phyloP scores from a whole-genome alignment of 1,140 invertebrate genomes.

The Magallana angulata region DNA sequence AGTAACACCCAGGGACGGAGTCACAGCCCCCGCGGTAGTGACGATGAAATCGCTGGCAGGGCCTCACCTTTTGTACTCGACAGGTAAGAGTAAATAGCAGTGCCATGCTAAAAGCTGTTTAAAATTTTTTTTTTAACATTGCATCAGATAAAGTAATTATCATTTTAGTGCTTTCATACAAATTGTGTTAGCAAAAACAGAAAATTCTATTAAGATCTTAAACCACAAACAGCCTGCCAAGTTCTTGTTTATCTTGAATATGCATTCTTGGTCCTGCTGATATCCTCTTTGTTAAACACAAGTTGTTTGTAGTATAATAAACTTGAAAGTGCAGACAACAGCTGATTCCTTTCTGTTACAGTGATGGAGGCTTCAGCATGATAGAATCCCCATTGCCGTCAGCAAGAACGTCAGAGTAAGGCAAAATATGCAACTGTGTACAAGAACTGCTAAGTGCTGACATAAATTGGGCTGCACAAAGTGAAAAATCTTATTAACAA shows the following conservation, averaged over 20 bases:
- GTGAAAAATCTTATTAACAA: not conserved
- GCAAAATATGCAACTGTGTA: constrained; percentile 41
- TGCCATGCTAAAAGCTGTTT: too few relatives aligned
- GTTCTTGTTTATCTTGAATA: not conserved
- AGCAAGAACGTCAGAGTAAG: constrained; percentile 75
- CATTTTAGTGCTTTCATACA: not conserved
- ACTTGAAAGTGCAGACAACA: not conserved
- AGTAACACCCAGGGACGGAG: constrained; percentile 43
- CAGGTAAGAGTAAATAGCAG: constrained; percentile 61
- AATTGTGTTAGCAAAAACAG: not conserved
- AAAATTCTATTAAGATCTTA: not conserved
- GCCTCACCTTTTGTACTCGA: constrained; percentile 73
- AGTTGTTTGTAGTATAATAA: not conserved
- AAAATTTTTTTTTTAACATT: too few relatives aligned
- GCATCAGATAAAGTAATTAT: too few relatives aligned
- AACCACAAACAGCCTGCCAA: not conserved
- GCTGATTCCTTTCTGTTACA: constrained; percentile 53
- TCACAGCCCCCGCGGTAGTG: constrained; percentile 69
- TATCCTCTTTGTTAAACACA: not conserved
- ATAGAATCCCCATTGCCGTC: constrained; percentile 76
- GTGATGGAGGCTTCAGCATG: constrained; percentile 76
- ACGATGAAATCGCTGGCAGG: constrained; percentile 70
- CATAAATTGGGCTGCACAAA: not conserved
- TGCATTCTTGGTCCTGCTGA: not conserved
- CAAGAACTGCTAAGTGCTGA: not conserved